A percentile compares a stretch with the other conserved stretches of the same genome.
These are phyloP conservation scores for Geotria australis DNA, from an alignment of 2,797 vertebrate genomes.

Conservation along the genomic window DNA sequence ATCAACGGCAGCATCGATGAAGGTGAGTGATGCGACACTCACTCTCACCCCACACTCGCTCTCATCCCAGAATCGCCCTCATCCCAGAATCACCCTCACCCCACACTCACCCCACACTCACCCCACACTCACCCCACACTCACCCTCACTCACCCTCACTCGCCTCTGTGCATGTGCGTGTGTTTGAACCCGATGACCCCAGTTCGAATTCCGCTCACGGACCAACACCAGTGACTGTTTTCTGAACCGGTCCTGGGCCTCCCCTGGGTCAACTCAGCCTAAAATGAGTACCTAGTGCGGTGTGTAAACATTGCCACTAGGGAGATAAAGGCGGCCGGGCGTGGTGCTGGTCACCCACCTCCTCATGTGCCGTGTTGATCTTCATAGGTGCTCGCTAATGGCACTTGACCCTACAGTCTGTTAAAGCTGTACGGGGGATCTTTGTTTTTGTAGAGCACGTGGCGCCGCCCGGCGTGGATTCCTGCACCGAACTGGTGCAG, in stretches of 20 bases:
- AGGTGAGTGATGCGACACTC: constrained; percentile 16
- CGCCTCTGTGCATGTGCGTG: neutral
- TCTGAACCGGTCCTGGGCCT: too few relatives aligned
- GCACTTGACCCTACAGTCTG: neutral
- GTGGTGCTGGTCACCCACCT: too few relatives aligned
- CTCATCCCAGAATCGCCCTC: too few relatives aligned
- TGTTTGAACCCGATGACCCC: neutral
- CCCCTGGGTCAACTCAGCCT: too few relatives aligned
- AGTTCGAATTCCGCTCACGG: neutral
- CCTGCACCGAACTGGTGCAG: constrained; percentile 56
- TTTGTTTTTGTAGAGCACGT: constrained; percentile 38
- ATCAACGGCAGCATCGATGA: constrained; percentile 38
- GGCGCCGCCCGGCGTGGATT: constrained; percentile 80
- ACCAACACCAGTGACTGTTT: too few relatives aligned
- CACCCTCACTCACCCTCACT: neutral
- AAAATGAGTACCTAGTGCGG: too few relatives aligned
- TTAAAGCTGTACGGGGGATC: too few relatives aligned
- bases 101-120: neutral
- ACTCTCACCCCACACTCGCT: neutral
- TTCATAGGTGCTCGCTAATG: neutral
- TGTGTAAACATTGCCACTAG: too few relatives aligned
- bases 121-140: too few relatives aligned
- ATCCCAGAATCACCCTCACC: too few relatives aligned
- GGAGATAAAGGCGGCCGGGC: too few relatives aligned
- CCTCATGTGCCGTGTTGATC: too few relatives aligned